Percentiles rank a stretch among this genome's conserved stretches.
These are phyloP conservation scores for Leptodirus hochenwartii DNA, from an alignment of 2,888 invertebrate genomes.

Conservation along the genomic window DNA sequence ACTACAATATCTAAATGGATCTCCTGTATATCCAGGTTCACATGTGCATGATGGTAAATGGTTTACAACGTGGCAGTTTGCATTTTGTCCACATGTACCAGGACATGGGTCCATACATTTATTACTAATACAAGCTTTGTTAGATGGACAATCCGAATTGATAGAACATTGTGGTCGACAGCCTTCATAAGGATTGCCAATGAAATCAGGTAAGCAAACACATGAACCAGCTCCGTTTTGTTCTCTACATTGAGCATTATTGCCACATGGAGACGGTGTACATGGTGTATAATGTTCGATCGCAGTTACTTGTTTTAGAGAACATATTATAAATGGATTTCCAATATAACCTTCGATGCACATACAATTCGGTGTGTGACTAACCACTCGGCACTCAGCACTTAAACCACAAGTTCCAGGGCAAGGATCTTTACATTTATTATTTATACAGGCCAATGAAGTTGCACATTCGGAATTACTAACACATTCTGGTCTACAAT, in stretches of 20 bases:
- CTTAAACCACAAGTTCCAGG: conserved; percentile 50
- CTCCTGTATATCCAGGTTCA: conserved; percentile 40
- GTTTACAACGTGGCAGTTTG: conserved; percentile 50
- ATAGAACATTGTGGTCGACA: conserved; percentile 58
- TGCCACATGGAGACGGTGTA: conserved; percentile 47
- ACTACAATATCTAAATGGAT: conserved; percentile 20
- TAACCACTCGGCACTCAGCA: conserved; percentile 56
- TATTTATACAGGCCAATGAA: conserved; percentile 51
- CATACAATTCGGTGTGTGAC: conserved; percentile 45
- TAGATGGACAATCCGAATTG: conserved; percentile 52
- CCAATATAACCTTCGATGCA: conserved; percentile 45
- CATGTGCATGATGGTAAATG: conserved; percentile 55
- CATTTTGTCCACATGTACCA: conserved; percentile 55
- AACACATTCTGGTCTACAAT: conserved; percentile 47
- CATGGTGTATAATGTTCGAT: conserved; percentile 32
- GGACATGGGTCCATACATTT: conserved; percentile 63
- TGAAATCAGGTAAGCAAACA: conserved; percentile 47
- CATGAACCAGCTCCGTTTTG: conserved; percentile 48
- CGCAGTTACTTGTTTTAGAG: conserved; percentile 16
- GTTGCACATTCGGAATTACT: conserved; percentile 51
- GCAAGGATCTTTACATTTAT: conserved; percentile 60
- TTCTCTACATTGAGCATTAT: conserved; percentile 46
- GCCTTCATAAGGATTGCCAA: conserved; percentile 60
- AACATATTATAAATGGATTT: conserved; percentile 52
- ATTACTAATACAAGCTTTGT: conserved; percentile 51